Percentiles rank a stretch among this genome's conserved stretches.
Evolutionary conservation across 2,797 vertebrate species (phyloP).

Genomic region (Phataginus tetradactyla): DNA sequence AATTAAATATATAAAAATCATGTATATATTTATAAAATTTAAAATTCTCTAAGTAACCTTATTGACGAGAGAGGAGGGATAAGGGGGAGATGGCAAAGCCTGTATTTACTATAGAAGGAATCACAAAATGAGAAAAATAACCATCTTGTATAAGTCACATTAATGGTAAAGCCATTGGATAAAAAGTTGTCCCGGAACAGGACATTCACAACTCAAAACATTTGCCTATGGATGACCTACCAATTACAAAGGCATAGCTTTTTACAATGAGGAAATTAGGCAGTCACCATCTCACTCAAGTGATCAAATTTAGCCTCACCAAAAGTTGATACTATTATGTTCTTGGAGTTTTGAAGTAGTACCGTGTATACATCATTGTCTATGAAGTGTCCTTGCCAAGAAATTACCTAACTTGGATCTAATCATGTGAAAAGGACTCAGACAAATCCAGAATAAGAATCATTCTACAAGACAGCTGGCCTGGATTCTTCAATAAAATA

Average conservation of each 20-base stretch:
- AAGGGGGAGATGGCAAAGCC: background rate
- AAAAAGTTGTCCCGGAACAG: background rate
- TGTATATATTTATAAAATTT: too few species aligned
- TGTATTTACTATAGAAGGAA: background rate
- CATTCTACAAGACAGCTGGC: background rate
- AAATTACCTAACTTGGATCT: slow-evolving; percentile 34
- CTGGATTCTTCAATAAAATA: slow-evolving; percentile 1
- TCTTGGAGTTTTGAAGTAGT: background rate
- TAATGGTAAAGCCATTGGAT: background rate
- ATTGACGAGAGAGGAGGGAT: background rate
- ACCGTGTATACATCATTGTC: background rate
- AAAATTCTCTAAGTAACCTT: background rate
- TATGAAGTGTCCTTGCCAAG: background rate
- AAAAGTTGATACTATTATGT: background rate
- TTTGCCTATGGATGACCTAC: background rate
- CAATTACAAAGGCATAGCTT: background rate
- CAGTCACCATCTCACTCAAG: background rate
- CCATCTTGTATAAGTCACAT: background rate
- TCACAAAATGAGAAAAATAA: background rate
- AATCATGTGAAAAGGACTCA: slow-evolving; percentile 13
- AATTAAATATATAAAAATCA: too few species aligned
- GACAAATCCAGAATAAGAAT: background rate
- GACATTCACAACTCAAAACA: background rate
- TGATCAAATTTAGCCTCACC: background rate
- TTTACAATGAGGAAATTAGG: background rate